Conservation (phyloP, 2,113 vertebrate genomes). For the Aspidoscelis tigris region DNA sequence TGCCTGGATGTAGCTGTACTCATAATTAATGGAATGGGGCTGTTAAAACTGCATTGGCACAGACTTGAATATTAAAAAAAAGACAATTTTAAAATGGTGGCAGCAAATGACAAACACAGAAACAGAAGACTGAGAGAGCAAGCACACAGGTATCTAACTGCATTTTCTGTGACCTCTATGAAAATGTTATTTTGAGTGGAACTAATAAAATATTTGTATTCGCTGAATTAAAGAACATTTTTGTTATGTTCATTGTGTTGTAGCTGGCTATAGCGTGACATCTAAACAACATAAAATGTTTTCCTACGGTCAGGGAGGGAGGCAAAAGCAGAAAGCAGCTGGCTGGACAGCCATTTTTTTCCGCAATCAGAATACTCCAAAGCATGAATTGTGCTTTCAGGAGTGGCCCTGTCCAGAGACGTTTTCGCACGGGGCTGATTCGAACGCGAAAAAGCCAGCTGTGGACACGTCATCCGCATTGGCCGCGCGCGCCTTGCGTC, state of each 20-base stretch:
- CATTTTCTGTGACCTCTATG: not conserved
- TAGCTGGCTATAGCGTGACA: not conserved
- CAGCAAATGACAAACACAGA: too few relatives aligned
- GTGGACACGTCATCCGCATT: too few relatives aligned
- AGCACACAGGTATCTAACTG: not conserved
- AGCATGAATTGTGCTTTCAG: too few relatives aligned
- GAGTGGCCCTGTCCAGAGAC: too few relatives aligned
- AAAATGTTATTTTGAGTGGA: not conserved
- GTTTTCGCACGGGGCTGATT: too few relatives aligned
- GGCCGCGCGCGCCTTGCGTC: too few relatives aligned
- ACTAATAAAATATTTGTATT: not conserved
- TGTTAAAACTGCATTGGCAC: not conserved
- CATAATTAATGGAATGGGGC: not conserved
- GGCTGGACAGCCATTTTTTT: too few relatives aligned
- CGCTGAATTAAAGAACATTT: slow-evolving; percentile 28
- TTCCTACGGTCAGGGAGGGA: slow-evolving; percentile 1
- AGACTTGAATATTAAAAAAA: not conserved
- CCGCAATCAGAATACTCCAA: too few relatives aligned
- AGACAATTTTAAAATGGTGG: not conserved
- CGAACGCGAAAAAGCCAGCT: too few relatives aligned
- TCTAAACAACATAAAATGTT: slow-evolving; percentile 11
- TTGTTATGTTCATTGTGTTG: not conserved
- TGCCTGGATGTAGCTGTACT: not conserved
- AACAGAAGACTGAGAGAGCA: too few relatives aligned
- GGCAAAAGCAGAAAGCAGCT: too few relatives aligned